Conservation (phyloP, 2,888 invertebrate genomes). For the Actias luna region DNA sequence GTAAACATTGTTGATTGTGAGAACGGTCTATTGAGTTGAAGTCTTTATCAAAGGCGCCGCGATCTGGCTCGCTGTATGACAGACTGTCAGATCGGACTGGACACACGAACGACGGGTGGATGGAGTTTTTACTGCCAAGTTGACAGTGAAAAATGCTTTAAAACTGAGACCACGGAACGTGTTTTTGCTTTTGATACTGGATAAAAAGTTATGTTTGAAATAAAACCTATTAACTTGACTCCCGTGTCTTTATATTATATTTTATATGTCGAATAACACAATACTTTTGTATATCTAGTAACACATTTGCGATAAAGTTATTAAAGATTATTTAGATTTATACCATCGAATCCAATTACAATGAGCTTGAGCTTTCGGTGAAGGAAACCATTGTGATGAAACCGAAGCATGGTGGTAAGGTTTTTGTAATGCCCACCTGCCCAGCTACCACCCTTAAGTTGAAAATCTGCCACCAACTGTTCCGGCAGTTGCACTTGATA, state of each 20-base stretch:
- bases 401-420: no score
- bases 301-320: no score
- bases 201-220: neutral
- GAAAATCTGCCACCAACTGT: no score
- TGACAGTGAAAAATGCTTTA: slow-evolving; percentile 7
- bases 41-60: slow-evolving; percentile 17
- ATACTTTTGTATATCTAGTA: no score
- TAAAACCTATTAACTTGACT: neutral
- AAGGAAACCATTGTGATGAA: no score
- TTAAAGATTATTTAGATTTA: no score
- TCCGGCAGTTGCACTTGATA: no score
- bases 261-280: no score
- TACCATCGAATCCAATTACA: no score
- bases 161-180: neutral
- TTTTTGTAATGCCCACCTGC: no score
- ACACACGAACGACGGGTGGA: neutral
- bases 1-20: neutral
- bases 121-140: neutral
- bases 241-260: neutral
- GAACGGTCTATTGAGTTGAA: neutral
- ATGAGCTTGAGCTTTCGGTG: no score
- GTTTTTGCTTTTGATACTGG: neutral
- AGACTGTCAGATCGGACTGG: slow-evolving; percentile 8
- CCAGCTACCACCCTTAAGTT: no score
- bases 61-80: slow-evolving; percentile 9